Evolutionary conservation across 2,888 invertebrate species (phyloP).

Genomic region (Lithophane socia): DNA sequence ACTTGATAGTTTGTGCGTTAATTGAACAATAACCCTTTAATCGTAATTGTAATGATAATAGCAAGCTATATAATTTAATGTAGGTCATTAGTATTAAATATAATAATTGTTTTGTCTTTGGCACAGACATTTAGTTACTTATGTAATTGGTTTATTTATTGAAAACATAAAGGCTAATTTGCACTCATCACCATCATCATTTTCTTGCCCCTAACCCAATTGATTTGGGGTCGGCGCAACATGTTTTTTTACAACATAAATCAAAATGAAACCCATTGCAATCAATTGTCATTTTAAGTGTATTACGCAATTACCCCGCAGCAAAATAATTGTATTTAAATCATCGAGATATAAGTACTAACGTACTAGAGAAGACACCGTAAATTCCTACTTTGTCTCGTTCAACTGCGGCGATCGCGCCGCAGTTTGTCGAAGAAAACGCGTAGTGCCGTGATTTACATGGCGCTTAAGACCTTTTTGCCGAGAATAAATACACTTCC

Average conservation of each 20-base stretch:
- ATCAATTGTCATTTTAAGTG: too few relatives aligned
- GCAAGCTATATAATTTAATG: slow-evolving; percentile 2
- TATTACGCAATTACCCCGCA: too few relatives aligned
- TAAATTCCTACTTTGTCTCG: too few relatives aligned
- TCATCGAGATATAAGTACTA: too few relatives aligned
- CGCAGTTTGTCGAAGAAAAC: too few relatives aligned
- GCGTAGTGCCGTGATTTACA: too few relatives aligned
- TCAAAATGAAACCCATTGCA: too few relatives aligned
- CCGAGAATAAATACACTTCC: too few relatives aligned
- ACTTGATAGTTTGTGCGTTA: slow-evolving; percentile 11
- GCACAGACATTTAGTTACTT: background rate
- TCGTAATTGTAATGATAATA: slow-evolving; percentile 1
- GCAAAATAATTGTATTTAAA: background rate
- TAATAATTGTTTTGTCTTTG: background rate
- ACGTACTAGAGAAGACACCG: too few relatives aligned
- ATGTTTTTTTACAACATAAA: too few relatives aligned
- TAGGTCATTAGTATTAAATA: background rate
- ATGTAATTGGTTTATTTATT: slow-evolving; percentile 12
- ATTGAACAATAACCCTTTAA: slow-evolving; percentile 16
- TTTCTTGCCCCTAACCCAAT: background rate
- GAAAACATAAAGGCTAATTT: background rate
- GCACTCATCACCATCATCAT: background rate
- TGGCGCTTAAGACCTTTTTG: too few relatives aligned
- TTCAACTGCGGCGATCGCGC: too few relatives aligned
- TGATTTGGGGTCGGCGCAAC: background rate